These are phyloP conservation scores for Seira musarum DNA, from an alignment of 2,888 invertebrate genomes.

Conservation along the genomic window DNA sequence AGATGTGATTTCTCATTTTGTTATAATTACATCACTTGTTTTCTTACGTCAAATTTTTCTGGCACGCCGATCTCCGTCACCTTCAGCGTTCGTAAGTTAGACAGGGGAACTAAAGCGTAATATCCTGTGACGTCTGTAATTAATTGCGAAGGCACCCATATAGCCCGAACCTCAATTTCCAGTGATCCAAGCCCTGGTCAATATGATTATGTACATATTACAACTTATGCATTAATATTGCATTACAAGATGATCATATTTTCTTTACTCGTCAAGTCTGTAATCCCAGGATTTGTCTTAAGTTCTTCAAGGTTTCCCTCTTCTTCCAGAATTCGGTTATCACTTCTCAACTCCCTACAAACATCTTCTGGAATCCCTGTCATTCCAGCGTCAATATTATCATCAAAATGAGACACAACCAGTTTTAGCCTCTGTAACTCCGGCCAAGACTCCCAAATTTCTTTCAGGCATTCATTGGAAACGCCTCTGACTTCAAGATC, in stretches of 20 bases:
- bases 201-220: neutral
- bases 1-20: neutral
- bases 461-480: slow-evolving; percentile 52
- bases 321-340: neutral
- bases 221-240: neutral
- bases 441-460: slow-evolving; percentile 62
- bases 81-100: slow-evolving; percentile 49
- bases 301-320: slow-evolving; percentile 34
- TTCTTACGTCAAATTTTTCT: slow-evolving; percentile 60
- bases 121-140: slow-evolving; percentile 66
- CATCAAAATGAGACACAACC: slow-evolving; percentile 59
- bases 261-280: slow-evolving; percentile 49
- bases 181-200: slow-evolving; percentile 41
- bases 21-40: neutral
- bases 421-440: slow-evolving; percentile 46
- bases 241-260: neutral
- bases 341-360: slow-evolving; percentile 40
- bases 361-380: slow-evolving; percentile 56
- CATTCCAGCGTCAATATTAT: slow-evolving; percentile 62
- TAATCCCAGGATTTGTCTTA: slow-evolving; percentile 36
- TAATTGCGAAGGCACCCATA: slow-evolving; percentile 58
- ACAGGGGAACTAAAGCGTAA: slow-evolving; percentile 58
- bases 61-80: slow-evolving; percentile 63
- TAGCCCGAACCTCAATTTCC: slow-evolving; percentile 57
- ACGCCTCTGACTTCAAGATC: slow-evolving; percentile 60